Percentiles rank a stretch among this genome's conserved stretches.
Conservation (phyloP, 2,797 vertebrate genomes). For the Semotilus atromaculatus region DNA sequence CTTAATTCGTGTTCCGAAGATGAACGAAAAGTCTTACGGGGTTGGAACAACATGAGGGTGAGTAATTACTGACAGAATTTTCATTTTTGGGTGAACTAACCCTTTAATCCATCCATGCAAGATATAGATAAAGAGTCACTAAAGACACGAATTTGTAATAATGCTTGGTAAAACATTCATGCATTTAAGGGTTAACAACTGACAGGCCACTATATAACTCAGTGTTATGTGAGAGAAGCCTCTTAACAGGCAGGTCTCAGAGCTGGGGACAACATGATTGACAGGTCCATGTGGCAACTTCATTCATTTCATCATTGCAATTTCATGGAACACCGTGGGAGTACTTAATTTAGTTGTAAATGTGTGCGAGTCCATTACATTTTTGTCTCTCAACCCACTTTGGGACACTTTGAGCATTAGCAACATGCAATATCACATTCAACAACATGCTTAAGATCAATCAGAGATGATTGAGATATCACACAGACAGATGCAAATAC, state of each 20-base stretch:
- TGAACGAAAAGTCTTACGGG: too few relatives aligned
- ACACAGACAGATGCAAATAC: conserved; percentile 34
- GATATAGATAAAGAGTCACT: too few relatives aligned
- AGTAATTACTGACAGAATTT: too few relatives aligned
- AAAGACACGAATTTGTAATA: too few relatives aligned
- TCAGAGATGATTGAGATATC: conserved; percentile 36
- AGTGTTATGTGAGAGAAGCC: background rate
- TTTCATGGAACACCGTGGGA: conserved; percentile 3
- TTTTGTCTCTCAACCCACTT: background rate
- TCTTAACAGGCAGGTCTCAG: background rate
- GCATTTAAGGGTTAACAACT: background rate
- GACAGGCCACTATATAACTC: background rate
- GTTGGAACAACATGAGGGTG: too few relatives aligned
- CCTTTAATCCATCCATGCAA: too few relatives aligned
- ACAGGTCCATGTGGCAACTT: conserved; percentile 16
- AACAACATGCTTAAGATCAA: conserved; percentile 30
- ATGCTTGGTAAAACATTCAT: too few relatives aligned
- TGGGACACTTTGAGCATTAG: conserved; percentile 4
- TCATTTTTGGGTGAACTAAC: too few relatives aligned
- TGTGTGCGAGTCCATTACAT: background rate
- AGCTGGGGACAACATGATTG: conserved; percentile 5
- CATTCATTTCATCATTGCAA: conserved; percentile 18
- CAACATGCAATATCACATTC: conserved; percentile 24
- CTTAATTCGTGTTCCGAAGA: too few relatives aligned
- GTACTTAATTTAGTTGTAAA: conserved; percentile 20